These are phyloP conservation scores for Notocelia uddmanniana DNA, from an alignment of 2,888 invertebrate genomes.

Conservation along the genomic window DNA sequence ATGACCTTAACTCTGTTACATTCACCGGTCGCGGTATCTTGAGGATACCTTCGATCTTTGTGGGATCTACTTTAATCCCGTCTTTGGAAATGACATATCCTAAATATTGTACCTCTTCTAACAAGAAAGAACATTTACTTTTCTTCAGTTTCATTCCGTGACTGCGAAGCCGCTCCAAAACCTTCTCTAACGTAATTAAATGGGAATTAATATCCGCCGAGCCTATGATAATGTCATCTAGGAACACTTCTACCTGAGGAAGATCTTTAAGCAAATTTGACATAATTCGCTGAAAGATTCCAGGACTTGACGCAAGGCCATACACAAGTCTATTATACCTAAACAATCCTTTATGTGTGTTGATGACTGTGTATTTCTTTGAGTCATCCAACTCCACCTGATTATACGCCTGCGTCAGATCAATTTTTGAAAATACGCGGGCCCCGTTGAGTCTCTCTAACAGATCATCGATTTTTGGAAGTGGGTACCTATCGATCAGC, in stretches of 20 bases:
- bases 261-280: slow-evolving; percentile 3
- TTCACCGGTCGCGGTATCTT: slow-evolving; percentile 2
- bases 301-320: too few species aligned
- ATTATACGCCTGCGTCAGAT: not conserved
- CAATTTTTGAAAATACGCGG: slow-evolving; percentile 11
- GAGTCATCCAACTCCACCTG: slow-evolving; percentile 15
- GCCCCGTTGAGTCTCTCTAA: not conserved
- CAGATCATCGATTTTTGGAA: slow-evolving; percentile 6
- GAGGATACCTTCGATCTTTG: slow-evolving; percentile 13
- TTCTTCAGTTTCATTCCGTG: slow-evolving; percentile 13
- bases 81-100: slow-evolving; percentile 15
- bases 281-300: slow-evolving; percentile 8
- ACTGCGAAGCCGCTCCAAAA: slow-evolving; percentile 2
- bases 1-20: slow-evolving; percentile 11
- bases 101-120: too few species aligned
- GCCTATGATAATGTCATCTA: slow-evolving; percentile 9
- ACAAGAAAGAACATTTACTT: slow-evolving; percentile 11
- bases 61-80: slow-evolving; percentile 6
- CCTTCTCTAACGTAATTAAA: slow-evolving; percentile 1
- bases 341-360: slow-evolving; percentile 8
- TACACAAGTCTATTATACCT: slow-evolving; percentile 1
- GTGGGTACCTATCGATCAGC: slow-evolving; percentile 7
- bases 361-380: not conserved
- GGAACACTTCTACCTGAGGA: slow-evolving; percentile 5
- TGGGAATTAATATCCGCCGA: slow-evolving; percentile 1